phyloP scores from a whole-genome alignment of 1,140 invertebrate genomes.

The Euwallacea fornicatus region DNA sequence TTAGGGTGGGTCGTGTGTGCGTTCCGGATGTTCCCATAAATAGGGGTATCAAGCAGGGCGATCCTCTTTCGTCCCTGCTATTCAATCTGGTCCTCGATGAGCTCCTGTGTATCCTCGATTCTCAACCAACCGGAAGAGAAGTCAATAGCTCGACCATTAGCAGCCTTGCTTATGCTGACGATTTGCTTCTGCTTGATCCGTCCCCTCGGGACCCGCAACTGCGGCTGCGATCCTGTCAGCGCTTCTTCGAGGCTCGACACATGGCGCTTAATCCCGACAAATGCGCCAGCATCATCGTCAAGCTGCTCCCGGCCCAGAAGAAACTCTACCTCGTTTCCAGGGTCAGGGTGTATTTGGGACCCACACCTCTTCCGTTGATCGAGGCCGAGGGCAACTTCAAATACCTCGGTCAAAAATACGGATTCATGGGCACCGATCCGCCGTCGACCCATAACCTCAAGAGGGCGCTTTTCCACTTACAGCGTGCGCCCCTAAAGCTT shows the following conservation, averaged over 20 bases:
- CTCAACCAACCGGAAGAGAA: constrained; percentile 3
- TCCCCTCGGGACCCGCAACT: background rate
- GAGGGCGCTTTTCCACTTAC: background rate
- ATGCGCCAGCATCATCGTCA: background rate
- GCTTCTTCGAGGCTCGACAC: background rate
- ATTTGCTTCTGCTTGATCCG: constrained; percentile 48
- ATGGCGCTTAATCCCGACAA: constrained; percentile 2
- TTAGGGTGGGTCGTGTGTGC: constrained; percentile 15
- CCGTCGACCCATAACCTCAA: background rate
- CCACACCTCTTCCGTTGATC: too few relatives aligned
- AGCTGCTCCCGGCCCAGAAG: too few relatives aligned
- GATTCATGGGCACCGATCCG: background rate
- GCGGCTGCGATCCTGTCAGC: background rate
- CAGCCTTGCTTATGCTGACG: constrained; percentile 52
- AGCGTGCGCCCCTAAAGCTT: background rate
- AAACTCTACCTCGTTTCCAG: too few relatives aligned
- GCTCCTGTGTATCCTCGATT: constrained; percentile 5
- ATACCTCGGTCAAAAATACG: background rate
- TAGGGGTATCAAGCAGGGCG: constrained; percentile 47
- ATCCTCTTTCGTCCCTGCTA: constrained; percentile 44
- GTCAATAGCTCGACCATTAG: constrained; percentile 30
- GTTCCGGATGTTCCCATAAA: too few relatives aligned
- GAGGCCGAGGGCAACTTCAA: background rate
- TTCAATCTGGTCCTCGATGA: constrained; percentile 53
- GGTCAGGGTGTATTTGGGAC: background rate